phyloP scores from a whole-genome alignment of 2,888 invertebrate species.

The Ennomos quercinarius region DNA sequence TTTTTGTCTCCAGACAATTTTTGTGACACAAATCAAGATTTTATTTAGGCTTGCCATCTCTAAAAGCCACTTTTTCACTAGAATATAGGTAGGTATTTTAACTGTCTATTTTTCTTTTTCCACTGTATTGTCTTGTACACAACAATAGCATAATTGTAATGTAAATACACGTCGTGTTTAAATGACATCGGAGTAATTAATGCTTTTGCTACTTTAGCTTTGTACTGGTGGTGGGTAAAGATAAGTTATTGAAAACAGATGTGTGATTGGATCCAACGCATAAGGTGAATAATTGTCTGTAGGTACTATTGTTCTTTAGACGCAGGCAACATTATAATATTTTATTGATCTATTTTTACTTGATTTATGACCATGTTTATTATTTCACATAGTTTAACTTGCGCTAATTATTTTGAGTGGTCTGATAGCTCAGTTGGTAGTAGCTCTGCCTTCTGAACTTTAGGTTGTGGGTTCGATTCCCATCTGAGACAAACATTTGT shows the following conservation, averaged over 20 bases:
- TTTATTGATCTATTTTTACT: no score
- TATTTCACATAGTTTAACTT: no score
- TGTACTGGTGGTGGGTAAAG: slow-evolving; percentile 13
- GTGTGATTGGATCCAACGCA: not conserved
- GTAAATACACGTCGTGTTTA: slow-evolving; percentile 42
- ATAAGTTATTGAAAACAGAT: slow-evolving; percentile 25
- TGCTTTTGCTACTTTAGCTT: slow-evolving; percentile 28
- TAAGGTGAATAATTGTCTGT: not conserved
- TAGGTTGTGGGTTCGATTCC: no score
- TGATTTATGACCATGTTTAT: no score
- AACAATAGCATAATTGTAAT: slow-evolving; percentile 43
- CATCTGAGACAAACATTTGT: no score
- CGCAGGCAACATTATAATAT: no score
- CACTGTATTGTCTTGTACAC: slow-evolving; percentile 38
- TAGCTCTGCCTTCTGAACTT: no score
- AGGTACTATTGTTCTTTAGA: not conserved
- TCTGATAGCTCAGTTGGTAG: no score
- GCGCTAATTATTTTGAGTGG: no score
- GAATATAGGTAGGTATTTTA: slow-evolving; percentile 22
- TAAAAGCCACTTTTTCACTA: slow-evolving; percentile 26
- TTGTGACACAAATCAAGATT: slow-evolving; percentile 8
- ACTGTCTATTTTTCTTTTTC: slow-evolving; percentile 30
- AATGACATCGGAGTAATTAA: slow-evolving; percentile 50
- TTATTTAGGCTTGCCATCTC: slow-evolving; percentile 21
- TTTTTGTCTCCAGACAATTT: no score